Evolutionary conservation across 2,888 invertebrate species (phyloP), one percentile per base, ranked within the genome.

Genomic region (Abrostola tripartita): DNA sequence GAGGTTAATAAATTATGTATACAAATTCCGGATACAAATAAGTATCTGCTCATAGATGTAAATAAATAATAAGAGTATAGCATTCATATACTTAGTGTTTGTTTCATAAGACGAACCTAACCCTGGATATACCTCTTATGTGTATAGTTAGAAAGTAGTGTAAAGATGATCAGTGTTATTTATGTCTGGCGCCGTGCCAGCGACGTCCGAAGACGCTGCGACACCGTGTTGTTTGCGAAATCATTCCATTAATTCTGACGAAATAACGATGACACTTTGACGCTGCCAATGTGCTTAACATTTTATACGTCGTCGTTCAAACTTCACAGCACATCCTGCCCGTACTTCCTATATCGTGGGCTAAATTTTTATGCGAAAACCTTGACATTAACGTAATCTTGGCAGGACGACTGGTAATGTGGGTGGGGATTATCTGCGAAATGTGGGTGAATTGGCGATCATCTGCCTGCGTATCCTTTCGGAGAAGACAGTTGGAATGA

Each of bases 131-230:
- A 58, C 42, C 42, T 50, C 53, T 47, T 49, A 58, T n/a, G 10
- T 44, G 49, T 40, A 49, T 69, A 61, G 62, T 61, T 62, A 57
- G 68, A 68, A 71, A 69, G 73, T 71, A 71, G 76, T 68, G 63
- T 71, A 73, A 82, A 79, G 78, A 81, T 81, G 83, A 83, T 81
- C 81, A 75, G 84, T 81, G 80, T 81, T 80, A 82, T 82, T 84
- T 81, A 78, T 71, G 76, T 71, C 78, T 91, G 91, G 90, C 90
- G 65, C 40, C 1, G 50, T 61, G 90, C 90, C 91, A 90, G 78
- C 70, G 49, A 37, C 68, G 70, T 68, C 68, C 69, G 77, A 76
- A 65, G 73, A 71, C 74, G 69, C 63, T 58, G 52, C 64, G 68
- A 71, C 73, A 74, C 71, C 61, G 74, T 72, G 76, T 75, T 81